Evolutionary conservation across 2,797 vertebrate genomes (phyloP), one percentile per base, ranked within the genome.

Genomic region (Betta splendens): DNA sequence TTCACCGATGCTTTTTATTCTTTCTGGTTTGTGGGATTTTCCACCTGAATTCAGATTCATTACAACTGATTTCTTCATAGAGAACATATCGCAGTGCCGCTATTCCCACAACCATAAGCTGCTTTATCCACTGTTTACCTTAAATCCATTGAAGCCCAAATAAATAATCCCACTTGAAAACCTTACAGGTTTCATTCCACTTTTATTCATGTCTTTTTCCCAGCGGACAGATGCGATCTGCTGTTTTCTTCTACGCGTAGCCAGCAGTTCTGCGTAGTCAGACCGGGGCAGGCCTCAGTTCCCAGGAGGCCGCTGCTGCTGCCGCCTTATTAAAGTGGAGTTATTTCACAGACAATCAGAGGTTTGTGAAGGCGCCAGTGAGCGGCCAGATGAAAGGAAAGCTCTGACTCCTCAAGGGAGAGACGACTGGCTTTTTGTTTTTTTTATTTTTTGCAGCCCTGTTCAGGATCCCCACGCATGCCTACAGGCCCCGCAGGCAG

Each of bases 291-390:
- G 77, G 51, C 64, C 75, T 80, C 47, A 28, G 81, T 91, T 89
- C 89, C 87, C 90, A 88, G 84, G 87, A 86, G 86, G 68, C 83
- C 80, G 84, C 73, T 67, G 44, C 70, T 77, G 79, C 72, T 77
- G 79, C 74, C 77, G 80, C 73, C 88, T 90, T 91, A 89, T 91
- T 91, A 87, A 91, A 90, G 88, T 85, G 81, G 87, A 87, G 85
- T 89, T 90, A 91, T 91, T 92, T 92, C 88, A 91, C 91, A 93
- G 92, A 93, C 92, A 92, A 92, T 92, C 91, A 85, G 91, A 90
- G 90, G 89, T 86, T 90, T 92, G 90, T 85, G 87, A 86, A 91
- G 92, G 92, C 92, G 91, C 92, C 92, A 93, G 91, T 83, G 80
- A 91, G 91, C 91, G 90, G 91, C 73, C 77, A 91, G 87, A 93